Percentiles rank a stretch among this genome's conserved stretches.
Evolutionary conservation across 2,797 vertebrate species (phyloP).

Genomic region (Girardinus metallicus): DNA sequence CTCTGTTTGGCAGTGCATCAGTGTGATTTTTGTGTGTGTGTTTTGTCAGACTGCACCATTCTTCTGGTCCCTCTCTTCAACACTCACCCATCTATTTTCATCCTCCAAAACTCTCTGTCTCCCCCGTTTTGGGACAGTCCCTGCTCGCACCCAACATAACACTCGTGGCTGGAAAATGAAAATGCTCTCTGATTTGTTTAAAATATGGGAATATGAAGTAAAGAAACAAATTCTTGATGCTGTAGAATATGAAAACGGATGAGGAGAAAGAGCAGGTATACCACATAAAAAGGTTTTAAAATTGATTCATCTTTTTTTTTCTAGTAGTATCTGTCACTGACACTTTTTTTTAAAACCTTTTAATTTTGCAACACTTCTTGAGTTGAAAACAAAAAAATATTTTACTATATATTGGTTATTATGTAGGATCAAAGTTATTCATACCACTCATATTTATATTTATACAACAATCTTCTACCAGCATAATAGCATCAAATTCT

Average conservation of each 20-base stretch:
- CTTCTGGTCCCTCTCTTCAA: constrained; percentile 30
- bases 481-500: neutral
- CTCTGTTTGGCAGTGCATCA: constrained; percentile 77
- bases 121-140: neutral
- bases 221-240: neutral
- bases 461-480: neutral
- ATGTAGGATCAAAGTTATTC: neutral
- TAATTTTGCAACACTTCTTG: neutral
- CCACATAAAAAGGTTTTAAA: neutral
- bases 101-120: constrained; percentile 25
- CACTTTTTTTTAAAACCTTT: neutral
- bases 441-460: neutral
- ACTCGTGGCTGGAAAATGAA: neutral
- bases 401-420: no score
- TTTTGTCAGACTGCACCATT: constrained; percentile 43
- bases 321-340: neutral
- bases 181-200: neutral
- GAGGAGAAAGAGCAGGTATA: neutral
- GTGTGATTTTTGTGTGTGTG: constrained; percentile 58
- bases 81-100: constrained; percentile 40
- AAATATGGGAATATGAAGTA: neutral
- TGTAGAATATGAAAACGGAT: neutral
- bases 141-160: neutral
- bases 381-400: neutral
- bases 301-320: neutral